Evolutionary conservation across 1,140 invertebrate genomes (phyloP), one percentile per base, ranked within the genome.

Genomic region (Aphelinus certus): DNA sequence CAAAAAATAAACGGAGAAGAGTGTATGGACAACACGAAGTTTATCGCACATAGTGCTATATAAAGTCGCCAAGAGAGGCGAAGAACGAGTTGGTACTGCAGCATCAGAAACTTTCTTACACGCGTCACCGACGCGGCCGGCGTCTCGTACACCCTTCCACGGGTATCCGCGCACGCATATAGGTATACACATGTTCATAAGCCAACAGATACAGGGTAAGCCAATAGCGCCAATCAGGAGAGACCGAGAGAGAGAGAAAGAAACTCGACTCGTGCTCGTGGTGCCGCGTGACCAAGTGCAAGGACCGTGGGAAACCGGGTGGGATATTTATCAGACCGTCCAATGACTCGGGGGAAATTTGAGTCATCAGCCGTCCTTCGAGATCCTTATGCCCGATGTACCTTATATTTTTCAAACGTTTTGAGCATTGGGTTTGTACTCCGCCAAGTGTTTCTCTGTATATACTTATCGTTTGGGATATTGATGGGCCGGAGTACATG

Each of bases 281-380:
- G n/a, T 45, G 42, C 47, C 9, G 42, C 42, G 71, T 26, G 26
- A 26, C 26, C 26, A 60, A 74, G 66, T 69, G 51, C 73, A 70
- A 63, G 60, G 53, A 71, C 63, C 73, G 73, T 75, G 73, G 68
- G 73, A 75, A 75, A 64, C 45, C 46, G 43, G 49, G 6, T 60
- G 57, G 66, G 51, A 69, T 55, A 74, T 74, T 74, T 68, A 63
- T 63, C 51, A 74, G 58, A 51, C 61, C 43, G 67, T 42, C 55
- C 6, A 65, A 47, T 51, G 10, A 71, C 73, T 75, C 48, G 75
- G 70, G 9, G 65, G 69, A 76, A 76, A 76, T 76, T 76, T 72
- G 69, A 76, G 68, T 66, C 69, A 76, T 72, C 64, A 57, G 62
- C 26, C n/a, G 75, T 67, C 64, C 71, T 58, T 76, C 51, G 75